Evolutionary conservation across 2,888 invertebrate species (phyloP), one percentile per base, ranked within the genome.

Genomic region (Stenoptilia bipunctidactyla): DNA sequence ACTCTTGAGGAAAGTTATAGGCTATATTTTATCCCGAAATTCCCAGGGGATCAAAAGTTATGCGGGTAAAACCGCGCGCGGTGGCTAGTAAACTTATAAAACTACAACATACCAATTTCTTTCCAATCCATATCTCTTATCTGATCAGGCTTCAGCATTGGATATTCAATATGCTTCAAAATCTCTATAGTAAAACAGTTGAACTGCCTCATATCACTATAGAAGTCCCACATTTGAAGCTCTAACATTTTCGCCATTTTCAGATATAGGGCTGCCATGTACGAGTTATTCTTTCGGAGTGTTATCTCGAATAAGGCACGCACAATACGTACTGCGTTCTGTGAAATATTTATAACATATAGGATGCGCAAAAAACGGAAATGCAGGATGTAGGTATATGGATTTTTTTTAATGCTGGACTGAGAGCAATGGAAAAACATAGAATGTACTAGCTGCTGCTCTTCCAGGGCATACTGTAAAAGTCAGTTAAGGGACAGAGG

Each of bases 221-320:
- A 90, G 60, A 89, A 90, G 50, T 90, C 89, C 98, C 98, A 99
- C 50, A 93, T 88, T 58, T 94, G 92, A 2, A 92, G 89, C 63
- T 99, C 98, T 47, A 99, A 86, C 91, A 96, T 96, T 77, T 97
- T 96, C 25, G 96, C 91, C 61, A 98, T 87, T 51, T 87, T 88
- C 1, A 99, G 86, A 49, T 98, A 90, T 4, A 95, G 85, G 0
- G 90, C 92, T 0, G 98, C 91, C 86, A 98, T 89, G 48, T 94
- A 86, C 0, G 98, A 92, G 86, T 95, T 96, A 62, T 95, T 96
- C 56, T 92, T 92, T 15, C 94, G 88, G 4, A 98, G 76, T 0
- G 94, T 93, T 46, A 98, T 93, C 60, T 99, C 98, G 72, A 98
- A 99, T 27, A 98, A 75, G 0, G 97, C 97, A 33, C 98, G 87